phyloP scores from a whole-genome alignment of 2,797 vertebrate genomes.

The Macropodus opercularis region DNA sequence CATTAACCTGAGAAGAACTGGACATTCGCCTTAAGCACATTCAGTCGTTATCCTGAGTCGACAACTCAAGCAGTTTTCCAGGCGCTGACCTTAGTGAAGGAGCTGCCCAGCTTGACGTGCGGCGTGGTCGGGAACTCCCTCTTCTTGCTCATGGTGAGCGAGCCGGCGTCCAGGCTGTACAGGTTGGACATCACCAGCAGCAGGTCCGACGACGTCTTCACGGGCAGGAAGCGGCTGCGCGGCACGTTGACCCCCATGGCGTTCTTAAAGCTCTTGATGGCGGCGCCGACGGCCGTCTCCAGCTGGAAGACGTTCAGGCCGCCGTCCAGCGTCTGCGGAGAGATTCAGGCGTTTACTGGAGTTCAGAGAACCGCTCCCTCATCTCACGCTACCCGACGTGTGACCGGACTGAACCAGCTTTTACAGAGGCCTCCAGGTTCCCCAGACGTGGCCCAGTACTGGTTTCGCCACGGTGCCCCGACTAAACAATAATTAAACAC shows the following conservation, averaged over 20 bases:
- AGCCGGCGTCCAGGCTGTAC: slow-evolving; percentile 95
- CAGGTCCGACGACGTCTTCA: slow-evolving; percentile 96
- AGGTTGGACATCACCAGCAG: slow-evolving; percentile 97
- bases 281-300: slow-evolving; percentile 97
- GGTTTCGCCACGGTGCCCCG: too few species aligned
- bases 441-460: too few species aligned
- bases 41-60: too few species aligned
- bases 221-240: slow-evolving; percentile 95
- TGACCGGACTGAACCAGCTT: too few species aligned
- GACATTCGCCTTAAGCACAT: too few species aligned
- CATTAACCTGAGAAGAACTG: too few species aligned
- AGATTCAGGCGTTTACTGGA: neutral
- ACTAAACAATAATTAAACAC: too few species aligned
- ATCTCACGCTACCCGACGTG: too few species aligned
- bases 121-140: slow-evolving; percentile 95
- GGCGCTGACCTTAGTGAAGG: slow-evolving; percentile 91
- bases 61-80: too few species aligned
- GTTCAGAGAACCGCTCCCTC: neutral
- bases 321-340: slow-evolving; percentile 89
- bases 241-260: slow-evolving; percentile 96
- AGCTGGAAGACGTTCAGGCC: slow-evolving; percentile 95
- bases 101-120: slow-evolving; percentile 95
- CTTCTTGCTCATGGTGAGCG: slow-evolving; percentile 94
- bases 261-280: slow-evolving; percentile 96
- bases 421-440: too few species aligned